Evolutionary conservation across 2,797 vertebrate species (phyloP).

Genomic region (Crax fasciolata): DNA sequence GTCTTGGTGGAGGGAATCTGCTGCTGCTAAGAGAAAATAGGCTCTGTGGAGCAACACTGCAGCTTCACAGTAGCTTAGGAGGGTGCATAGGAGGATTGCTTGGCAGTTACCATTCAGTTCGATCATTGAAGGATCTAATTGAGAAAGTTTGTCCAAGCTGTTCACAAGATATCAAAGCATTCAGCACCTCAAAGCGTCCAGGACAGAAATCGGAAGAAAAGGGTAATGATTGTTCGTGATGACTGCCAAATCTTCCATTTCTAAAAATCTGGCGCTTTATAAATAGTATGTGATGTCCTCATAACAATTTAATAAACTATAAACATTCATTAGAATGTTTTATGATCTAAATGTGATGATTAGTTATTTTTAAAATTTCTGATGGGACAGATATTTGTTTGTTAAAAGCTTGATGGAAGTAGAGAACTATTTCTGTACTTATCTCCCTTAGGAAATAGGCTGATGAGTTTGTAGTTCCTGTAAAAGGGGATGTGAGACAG

Average conservation of each 20-base stretch:
- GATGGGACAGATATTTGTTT: neutral
- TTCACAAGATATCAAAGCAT: neutral
- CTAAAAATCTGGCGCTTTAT: neutral
- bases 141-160: neutral
- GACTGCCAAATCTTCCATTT: neutral
- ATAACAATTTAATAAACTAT: neutral
- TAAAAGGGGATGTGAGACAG: neutral
- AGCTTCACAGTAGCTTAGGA: neutral
- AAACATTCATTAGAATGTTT: neutral
- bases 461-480: neutral
- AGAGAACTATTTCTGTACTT: neutral
- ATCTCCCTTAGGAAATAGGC: neutral
- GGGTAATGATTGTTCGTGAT: neutral
- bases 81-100: neutral
- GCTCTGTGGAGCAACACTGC: neutral
- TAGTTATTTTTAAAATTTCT: neutral
- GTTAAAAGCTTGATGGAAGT: neutral
- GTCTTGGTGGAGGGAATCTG: neutral
- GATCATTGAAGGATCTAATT: neutral
- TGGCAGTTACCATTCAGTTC: neutral
- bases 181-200: neutral
- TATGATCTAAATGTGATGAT: conserved; percentile 5
- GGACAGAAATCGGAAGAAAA: neutral
- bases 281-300: neutral
- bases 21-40: neutral